Base-by-base conservation (phyloP, 92 coral and sea anemone genomes). In the Isaurus tuberculatus region DNA sequence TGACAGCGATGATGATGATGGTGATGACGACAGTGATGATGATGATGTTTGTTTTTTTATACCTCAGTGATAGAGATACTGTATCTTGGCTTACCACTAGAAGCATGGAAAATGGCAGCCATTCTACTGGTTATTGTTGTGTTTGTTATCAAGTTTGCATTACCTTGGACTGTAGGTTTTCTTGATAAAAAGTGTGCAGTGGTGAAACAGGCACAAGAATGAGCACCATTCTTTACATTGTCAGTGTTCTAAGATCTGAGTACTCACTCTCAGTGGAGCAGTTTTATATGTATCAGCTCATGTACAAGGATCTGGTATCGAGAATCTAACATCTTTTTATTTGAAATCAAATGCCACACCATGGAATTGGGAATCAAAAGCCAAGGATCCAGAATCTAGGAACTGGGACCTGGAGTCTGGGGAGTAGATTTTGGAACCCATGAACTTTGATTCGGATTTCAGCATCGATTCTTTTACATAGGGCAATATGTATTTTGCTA, bases 1-100 rank as follows among this genome's bases (percentile, higher is more conserved):
- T n/a, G 61, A 51, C 3, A 13, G 11, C 3, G 61, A 51, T 51
- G 61, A 51, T 51, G 23, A 51, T n/a, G 61, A 51, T 51, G 61
- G 3, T 14, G 61, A 51, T 51, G 61, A 51, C 16, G 42, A 42
- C 22, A 25, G 16, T 51, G 8, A 16, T 51, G 14, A 51, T 5
- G 22, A 44, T 57, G 22, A 6, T 14, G 8, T 17, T 65, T 27
- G 11, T 17, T 79, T 27, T n/a, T 69, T 81, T 81, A 16, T 65
- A 31, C 72, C 49, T 37, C 73, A 95, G 98, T 93, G 72, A 70
- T 95, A 33, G 95, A 95, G 27, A 89, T 85, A 81, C 89, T 95
- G 53, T 88, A 89, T 63, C 40, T 86, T 22, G 95, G 95, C 29
- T 73, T 95, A 8, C 92, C 98, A 15, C 70, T 83, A 57, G 91